A percentile compares a stretch with the other conserved stretches of the same genome.
phyloP scores from a whole-genome alignment of 2,888 invertebrate genomes.

The Dastarcus helophoroides region DNA sequence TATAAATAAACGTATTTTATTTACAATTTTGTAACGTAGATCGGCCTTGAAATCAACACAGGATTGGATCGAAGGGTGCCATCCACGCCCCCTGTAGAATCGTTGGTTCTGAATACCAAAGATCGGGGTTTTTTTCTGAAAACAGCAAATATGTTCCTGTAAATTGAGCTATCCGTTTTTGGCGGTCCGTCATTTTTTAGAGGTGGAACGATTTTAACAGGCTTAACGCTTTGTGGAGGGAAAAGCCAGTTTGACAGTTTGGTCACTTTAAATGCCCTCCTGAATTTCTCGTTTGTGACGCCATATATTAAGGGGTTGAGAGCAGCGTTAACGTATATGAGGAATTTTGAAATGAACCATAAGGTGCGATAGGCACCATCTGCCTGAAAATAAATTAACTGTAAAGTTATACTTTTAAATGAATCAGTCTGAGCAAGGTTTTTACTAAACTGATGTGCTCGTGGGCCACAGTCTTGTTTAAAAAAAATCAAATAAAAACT shows the following conservation, averaged over 20 bases:
- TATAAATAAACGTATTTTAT: no score
- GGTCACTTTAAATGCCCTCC: slow-evolving; percentile 51
- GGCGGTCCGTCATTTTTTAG: slow-evolving; percentile 7
- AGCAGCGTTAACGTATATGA: slow-evolving; percentile 61
- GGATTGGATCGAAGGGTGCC: no score
- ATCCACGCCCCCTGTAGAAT: no score
- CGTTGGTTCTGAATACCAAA: no score
- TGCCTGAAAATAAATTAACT: slow-evolving; percentile 39
- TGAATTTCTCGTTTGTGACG: slow-evolving; percentile 57
- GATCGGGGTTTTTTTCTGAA: slow-evolving; percentile 16
- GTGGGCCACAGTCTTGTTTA: no score
- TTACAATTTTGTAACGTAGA: no score
- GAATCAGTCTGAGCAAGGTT: no score
- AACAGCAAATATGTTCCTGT: slow-evolving; percentile 19
- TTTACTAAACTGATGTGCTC: no score
- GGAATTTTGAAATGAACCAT: slow-evolving; percentile 57
- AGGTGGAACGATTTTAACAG: not conserved
- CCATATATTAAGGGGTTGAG: slow-evolving; percentile 70
- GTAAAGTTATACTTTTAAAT: no score
- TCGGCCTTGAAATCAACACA: no score
- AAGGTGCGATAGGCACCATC: slow-evolving; percentile 45
- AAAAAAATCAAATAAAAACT: no score
- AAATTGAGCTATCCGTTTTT: slow-evolving; percentile 3
- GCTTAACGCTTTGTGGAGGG: slow-evolving; percentile 6
- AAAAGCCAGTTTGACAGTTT: slow-evolving; percentile 39